Conservation (phyloP, 2,797 vertebrate species). For the Chanos chanos region DNA sequence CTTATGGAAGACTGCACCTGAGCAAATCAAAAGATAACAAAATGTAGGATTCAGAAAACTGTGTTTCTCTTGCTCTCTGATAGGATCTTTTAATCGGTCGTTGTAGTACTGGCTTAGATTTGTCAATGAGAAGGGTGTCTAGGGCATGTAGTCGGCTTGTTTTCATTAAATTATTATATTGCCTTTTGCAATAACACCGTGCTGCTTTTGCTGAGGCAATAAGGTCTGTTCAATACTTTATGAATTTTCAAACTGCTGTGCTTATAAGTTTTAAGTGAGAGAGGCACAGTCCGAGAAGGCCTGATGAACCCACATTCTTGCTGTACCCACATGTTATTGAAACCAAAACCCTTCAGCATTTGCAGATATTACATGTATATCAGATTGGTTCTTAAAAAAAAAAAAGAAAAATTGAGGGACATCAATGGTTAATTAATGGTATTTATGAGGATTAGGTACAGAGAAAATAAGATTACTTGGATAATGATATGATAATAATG, state of each 20-base stretch:
- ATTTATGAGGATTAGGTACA: conserved; percentile 20
- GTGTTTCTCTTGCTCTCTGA: conserved; percentile 17
- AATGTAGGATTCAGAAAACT: conserved; percentile 1
- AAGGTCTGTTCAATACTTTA: conserved; percentile 33
- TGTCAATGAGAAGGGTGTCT: conserved; percentile 24
- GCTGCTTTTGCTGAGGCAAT: conserved; percentile 36
- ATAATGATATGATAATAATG: conserved; percentile 20
- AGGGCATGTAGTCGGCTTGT: conserved; percentile 23
- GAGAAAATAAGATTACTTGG: conserved; percentile 29
- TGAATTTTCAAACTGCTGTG: conserved; percentile 36
- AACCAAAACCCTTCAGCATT: background rate
- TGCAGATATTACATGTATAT: too few relatives aligned
- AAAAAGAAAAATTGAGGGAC: background rate
- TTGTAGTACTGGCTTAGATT: conserved; percentile 22
- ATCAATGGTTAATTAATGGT: conserved; percentile 14
- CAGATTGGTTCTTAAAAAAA: too few relatives aligned
- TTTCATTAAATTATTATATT: conserved; percentile 33
- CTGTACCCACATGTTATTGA: too few relatives aligned
- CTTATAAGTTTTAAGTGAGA: conserved; percentile 9
- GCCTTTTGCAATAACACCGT: conserved; percentile 35
- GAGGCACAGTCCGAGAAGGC: too few relatives aligned
- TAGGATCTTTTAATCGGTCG: conserved; percentile 36
- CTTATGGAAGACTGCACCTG: background rate
- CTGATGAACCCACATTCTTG: too few relatives aligned
- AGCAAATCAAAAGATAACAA: background rate